A percentile compares a stretch with the other conserved stretches of the same genome.
Conservation (phyloP, 2,888 invertebrate species). For the Magallana nippona region DNA sequence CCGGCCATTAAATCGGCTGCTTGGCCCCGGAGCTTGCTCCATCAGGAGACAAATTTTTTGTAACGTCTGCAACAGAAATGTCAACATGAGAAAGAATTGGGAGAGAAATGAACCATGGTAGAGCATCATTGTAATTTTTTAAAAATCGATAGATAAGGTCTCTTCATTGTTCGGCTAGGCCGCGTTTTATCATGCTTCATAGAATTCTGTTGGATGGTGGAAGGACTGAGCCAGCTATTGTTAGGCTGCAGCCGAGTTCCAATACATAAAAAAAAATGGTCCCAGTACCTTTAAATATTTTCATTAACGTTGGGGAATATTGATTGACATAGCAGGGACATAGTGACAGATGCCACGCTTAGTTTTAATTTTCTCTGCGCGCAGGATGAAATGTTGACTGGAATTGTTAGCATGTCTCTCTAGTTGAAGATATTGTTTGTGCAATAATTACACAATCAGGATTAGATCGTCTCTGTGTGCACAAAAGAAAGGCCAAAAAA, state of each 20-base stretch:
- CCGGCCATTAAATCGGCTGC: conserved; percentile 7
- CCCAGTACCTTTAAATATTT: conserved; percentile 21
- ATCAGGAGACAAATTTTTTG: conserved; percentile 26
- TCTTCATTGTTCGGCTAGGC: not conserved
- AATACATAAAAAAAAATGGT: conserved; percentile 15
- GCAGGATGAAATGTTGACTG: not conserved
- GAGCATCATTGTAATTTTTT: conserved; percentile 18
- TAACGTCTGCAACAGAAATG: conserved; percentile 27
- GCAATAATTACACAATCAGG: conserved; percentile 20
- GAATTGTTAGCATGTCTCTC: not conserved
- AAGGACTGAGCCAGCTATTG: not conserved
- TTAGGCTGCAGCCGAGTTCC: not conserved
- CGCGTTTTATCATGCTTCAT: not conserved
- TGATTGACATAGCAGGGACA: conserved; percentile 6
- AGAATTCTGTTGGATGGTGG: not conserved
- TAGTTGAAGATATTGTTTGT: conserved; percentile 12
- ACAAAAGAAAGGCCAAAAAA: not conserved
- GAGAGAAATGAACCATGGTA: conserved; percentile 20
- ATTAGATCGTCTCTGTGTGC: conserved; percentile 1
- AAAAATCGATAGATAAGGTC: not conserved
- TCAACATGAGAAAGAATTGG: not conserved
- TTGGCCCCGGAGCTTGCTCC: not conserved
- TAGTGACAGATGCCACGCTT: conserved; percentile 27
- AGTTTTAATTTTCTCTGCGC: not conserved
- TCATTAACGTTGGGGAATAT: conserved; percentile 15